Evolutionary conservation across 2,797 vertebrate species (phyloP), one percentile per base, ranked within the genome.

Genomic region (Nothura maculosa): DNA sequence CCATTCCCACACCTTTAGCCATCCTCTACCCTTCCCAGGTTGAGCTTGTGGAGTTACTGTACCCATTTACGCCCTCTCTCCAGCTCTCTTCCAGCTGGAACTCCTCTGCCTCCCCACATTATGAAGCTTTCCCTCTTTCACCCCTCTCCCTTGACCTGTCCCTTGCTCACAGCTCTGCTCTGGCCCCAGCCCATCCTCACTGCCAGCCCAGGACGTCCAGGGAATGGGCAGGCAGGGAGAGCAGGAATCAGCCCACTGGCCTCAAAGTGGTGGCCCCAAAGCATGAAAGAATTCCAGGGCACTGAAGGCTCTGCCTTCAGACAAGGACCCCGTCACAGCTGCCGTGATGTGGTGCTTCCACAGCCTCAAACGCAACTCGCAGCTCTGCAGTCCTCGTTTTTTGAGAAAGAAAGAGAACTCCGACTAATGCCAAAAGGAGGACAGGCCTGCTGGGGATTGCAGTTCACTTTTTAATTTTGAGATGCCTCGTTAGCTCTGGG

Each of bases 381-480:
- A 0, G 32, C 40, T 94, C 34, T 48, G 62, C 21, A 76, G 92
- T 4, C 66, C 84, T 89, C 22, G 42, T 68, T 72, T 72, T 75
- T 22, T 38, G 36, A 79, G 62, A 63, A 52, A 81, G 90, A 92
- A 80, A 70, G 91, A 95, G 78, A 94, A 93, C 90, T 96, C 95
- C 6, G 2, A 64, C 93, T 94, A 91, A 93, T 96, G 92, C 95
- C 94, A 96, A 94, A 97, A 97, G 90, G 96, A 97, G 97, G 96
- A 94, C 96, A 96, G 90, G 87, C 90, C 97, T 95, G 90, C 77
- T 96, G 96, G 94, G 96, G 93, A 95, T 97, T 96, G 88, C 96
- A 93, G 94, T 95, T 97, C 94, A 95, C 94, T 96, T 95, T 96
- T 96, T 95, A 95, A 96, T 96, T 96, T 96, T 91, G 85, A 95